Percentiles rank a stretch among this genome's conserved stretches.
Conservation (phyloP, 2,113 vertebrate species). For the Anas platyrhynchos region DNA sequence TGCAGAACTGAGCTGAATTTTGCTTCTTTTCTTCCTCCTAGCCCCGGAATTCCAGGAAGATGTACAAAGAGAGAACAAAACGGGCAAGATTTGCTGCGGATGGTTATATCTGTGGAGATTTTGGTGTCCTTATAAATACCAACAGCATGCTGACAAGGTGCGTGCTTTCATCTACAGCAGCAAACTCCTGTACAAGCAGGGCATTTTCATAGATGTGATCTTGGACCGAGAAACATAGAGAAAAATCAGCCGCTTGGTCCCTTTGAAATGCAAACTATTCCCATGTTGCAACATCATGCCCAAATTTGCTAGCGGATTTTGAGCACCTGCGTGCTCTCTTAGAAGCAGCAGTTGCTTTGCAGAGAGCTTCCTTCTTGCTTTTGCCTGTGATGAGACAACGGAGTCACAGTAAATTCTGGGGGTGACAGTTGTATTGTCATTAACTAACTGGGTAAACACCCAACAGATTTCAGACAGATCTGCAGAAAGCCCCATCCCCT, state of each 20-base stretch:
- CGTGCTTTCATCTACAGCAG: neutral
- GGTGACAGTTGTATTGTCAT: neutral
- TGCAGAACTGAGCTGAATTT: neutral
- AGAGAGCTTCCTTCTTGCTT: neutral
- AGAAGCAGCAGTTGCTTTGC: neutral
- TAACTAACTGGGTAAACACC: neutral
- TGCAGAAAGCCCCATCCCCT: neutral
- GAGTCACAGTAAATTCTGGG: neutral
- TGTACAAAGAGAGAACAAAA: neutral
- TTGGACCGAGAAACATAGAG: neutral
- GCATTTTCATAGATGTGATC: neutral
- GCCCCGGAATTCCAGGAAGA: neutral
- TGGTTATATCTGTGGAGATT: neutral
- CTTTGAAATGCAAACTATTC: constrained; percentile 8
- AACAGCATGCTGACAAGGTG: neutral
- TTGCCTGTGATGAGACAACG: neutral
- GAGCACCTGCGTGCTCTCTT: neutral
- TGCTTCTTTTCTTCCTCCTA: neutral
- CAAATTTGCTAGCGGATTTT: neutral
- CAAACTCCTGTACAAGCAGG: neutral
- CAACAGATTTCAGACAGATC: neutral
- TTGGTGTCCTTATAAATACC: neutral
- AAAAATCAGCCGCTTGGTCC: neutral
- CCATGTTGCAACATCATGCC: neutral
- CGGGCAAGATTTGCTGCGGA: neutral